Conservation (phyloP, 2,113 vertebrate species). For the Macrotus californicus region DNA sequence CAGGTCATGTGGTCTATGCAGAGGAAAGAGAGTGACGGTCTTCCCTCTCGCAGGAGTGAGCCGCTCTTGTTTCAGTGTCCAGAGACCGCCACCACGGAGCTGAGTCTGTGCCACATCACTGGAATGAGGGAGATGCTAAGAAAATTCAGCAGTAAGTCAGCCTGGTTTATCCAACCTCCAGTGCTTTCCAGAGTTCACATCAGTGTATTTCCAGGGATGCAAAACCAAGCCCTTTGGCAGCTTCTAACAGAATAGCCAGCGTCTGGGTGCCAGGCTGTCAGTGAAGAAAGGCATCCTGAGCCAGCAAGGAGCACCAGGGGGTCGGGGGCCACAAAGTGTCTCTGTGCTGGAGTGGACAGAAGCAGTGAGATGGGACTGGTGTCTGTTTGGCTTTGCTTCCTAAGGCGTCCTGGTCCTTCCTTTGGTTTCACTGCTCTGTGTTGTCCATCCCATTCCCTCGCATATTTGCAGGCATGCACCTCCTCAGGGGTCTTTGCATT, state of each 20-base stretch:
- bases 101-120: slow-evolving; percentile 64
- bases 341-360: neutral
- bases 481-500: neutral
- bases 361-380: neutral
- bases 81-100: slow-evolving; percentile 38
- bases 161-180: neutral
- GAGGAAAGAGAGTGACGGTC: neutral
- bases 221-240: neutral
- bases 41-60: slow-evolving; percentile 34
- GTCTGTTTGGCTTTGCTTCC: neutral
- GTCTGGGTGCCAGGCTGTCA: neutral
- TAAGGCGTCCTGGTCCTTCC: neutral
- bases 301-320: no score
- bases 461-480: neutral
- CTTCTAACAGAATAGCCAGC: neutral
- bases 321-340: neutral
- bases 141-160: slow-evolving; percentile 69
- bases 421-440: neutral
- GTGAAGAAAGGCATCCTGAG: neutral
- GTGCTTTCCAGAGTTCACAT: neutral
- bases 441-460: neutral
- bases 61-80: slow-evolving; percentile 54
- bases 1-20: fast-evolving
- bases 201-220: neutral
- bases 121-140: slow-evolving; percentile 70